Base-by-base conservation (phyloP, 1,140 invertebrate species). In the Epicauta chinensis region DNA sequence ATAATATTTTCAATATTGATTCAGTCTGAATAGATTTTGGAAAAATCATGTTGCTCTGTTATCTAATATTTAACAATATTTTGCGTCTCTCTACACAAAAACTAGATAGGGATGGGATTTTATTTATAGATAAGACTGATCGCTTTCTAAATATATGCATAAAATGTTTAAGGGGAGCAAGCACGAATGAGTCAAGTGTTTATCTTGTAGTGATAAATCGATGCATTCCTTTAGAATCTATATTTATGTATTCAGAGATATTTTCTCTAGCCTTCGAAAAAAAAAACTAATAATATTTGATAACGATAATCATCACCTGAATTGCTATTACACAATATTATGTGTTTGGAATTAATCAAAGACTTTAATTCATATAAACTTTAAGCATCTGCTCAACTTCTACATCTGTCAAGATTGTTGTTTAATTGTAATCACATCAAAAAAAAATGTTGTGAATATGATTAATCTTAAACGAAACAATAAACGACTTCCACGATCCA, bases 391-490 rank as follows among this genome's bases (percentile, higher is more conserved):
- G 23, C 23, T 23, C 7, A 23, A 23, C 23, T 23, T 23, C 23
- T 23, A 47, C 45, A 47, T 31, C 45, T 47, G 45, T 47, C 45
- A 43, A n/a, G 23, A 23, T 23, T 23, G 7, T 23, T 23, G 23
- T 23, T 23, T 23, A 23, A 23, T 23, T 23, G 23, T 23, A 23
- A 23, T 23, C 23, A 23, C 4, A 23, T 5, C 23, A 7, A 23
- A 23, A 23, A 23, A 23, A 23, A 23, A 7, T n/a, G n/a, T n/a
- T n/a, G 23, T 23, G 23, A 37, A 38, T 35, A 47, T 47, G 29
- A 47, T 47, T 30, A 45, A 32, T 47, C 45, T 47, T 46, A 31
- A n/a, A 17, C 23, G 34, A 46, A 47, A 47, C 35, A 47, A 47
- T 47, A 47, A 44, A 16, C 15, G 14, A 16, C 13, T 7, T 23